Percentiles rank a stretch among this genome's conserved stretches.
phyloP scores from a whole-genome alignment of 2,113 vertebrate genomes.

The Climacteris rufus region DNA sequence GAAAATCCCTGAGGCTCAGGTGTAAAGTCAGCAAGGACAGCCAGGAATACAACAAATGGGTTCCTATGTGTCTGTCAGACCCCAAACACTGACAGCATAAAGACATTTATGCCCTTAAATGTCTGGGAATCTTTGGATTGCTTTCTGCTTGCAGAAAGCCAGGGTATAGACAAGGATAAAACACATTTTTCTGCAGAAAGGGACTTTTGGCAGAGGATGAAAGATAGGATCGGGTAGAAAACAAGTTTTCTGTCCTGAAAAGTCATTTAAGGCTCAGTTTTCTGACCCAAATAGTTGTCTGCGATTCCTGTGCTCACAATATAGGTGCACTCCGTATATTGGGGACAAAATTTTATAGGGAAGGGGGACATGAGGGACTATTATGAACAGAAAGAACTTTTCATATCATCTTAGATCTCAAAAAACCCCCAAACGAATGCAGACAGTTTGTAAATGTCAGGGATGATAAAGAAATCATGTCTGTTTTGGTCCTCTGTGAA shows the following conservation, averaged over 20 bases:
- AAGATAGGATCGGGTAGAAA: not conserved
- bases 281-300: not conserved
- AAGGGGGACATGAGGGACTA: rapidly evolving
- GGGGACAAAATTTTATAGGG: not conserved
- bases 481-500: not conserved
- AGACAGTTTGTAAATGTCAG: not conserved
- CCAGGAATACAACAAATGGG: not conserved
- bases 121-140: not conserved
- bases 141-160: not conserved
- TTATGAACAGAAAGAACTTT: not conserved
- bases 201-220: not conserved
- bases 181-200: not conserved
- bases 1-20: not conserved
- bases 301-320: not conserved
- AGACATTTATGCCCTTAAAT: not conserved
- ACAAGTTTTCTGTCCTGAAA: not conserved
- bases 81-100: not conserved
- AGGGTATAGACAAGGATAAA: not conserved
- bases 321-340: not conserved
- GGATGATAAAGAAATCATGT: not conserved
- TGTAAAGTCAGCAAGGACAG: not conserved
- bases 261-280: not conserved
- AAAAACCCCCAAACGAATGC: rapidly evolving
- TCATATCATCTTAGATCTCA: not conserved
- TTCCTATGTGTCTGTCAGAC: not conserved